Evolutionary conservation across 1,140 invertebrate genomes (phyloP).

Genomic region (Drosophila micromelanica): DNA sequence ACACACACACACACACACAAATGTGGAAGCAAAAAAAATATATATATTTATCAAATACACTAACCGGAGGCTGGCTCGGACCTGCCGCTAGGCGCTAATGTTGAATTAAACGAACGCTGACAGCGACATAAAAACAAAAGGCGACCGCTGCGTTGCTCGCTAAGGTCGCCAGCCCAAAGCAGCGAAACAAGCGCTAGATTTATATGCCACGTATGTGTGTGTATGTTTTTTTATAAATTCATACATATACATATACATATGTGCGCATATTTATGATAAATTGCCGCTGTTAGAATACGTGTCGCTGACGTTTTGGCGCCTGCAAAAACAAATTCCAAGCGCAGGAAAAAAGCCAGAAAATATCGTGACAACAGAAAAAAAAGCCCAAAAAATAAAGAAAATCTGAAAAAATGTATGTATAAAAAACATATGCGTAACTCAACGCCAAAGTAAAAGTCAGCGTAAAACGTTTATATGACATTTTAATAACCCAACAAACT

Average conservation of each 20-base stretch:
- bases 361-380: slow-evolving; percentile 14
- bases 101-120: slow-evolving; percentile 80
- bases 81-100: slow-evolving; percentile 76
- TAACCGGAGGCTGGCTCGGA: slow-evolving; percentile 41
- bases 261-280: slow-evolving; percentile 76
- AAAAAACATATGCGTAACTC: slow-evolving; percentile 13
- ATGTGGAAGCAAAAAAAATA: not conserved
- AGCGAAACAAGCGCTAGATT: slow-evolving; percentile 56
- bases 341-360: slow-evolving; percentile 10
- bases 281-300: slow-evolving; percentile 67
- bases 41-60: slow-evolving; percentile 10
- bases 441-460: slow-evolving; percentile 54
- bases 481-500: slow-evolving; percentile 76
- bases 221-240: not conserved
- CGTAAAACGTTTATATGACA: slow-evolving; percentile 68
- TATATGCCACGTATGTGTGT: slow-evolving; percentile 46
- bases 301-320: slow-evolving; percentile 77
- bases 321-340: slow-evolving; percentile 46
- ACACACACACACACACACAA: not conserved
- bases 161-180: slow-evolving; percentile 25
- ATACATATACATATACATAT: slow-evolving; percentile 28
- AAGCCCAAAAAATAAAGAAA: not conserved
- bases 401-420: not conserved
- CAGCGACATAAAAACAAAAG: slow-evolving; percentile 77
- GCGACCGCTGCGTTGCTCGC: slow-evolving; percentile 35